phyloP scores from a whole-genome alignment of 2,113 vertebrate genomes.

The Campylorhamphus procurvoides region DNA sequence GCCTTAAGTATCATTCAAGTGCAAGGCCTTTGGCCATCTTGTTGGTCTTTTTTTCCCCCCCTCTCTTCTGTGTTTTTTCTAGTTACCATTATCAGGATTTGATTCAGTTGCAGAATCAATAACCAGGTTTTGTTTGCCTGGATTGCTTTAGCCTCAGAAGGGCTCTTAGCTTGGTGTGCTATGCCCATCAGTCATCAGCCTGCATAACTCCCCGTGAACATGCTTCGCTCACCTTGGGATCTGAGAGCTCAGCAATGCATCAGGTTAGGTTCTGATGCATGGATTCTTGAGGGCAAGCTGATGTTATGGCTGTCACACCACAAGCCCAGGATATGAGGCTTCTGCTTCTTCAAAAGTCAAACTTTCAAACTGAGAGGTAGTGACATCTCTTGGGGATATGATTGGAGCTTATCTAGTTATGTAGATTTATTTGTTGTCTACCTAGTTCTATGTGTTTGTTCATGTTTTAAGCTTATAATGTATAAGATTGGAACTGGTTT shows the following conservation, averaged over 20 bases:
- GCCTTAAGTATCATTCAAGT: background rate
- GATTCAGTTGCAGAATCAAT: background rate
- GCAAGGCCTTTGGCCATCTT: background rate
- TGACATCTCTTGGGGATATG: background rate
- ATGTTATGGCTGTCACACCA: background rate
- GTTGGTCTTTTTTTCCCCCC: background rate
- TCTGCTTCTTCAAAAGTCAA: background rate
- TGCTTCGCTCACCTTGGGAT: accelerated
- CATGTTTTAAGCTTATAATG: background rate
- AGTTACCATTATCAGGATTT: background rate
- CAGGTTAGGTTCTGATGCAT: accelerated
- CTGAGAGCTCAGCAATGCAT: accelerated
- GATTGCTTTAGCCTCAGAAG: background rate
- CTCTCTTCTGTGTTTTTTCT: background rate
- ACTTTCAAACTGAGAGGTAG: background rate
- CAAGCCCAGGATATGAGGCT: background rate
- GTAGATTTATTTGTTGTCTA: background rate
- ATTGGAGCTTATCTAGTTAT: background rate
- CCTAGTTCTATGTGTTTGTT: background rate
- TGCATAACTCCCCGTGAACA: accelerated
- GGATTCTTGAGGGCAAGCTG: background rate
- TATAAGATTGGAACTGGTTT: background rate
- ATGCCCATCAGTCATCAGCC: background rate
- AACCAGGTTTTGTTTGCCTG: background rate
- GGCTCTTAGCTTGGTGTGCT: background rate